Evolutionary conservation across 2,797 vertebrate species (phyloP).

Genomic region (Loris lydekkerianus): DNA sequence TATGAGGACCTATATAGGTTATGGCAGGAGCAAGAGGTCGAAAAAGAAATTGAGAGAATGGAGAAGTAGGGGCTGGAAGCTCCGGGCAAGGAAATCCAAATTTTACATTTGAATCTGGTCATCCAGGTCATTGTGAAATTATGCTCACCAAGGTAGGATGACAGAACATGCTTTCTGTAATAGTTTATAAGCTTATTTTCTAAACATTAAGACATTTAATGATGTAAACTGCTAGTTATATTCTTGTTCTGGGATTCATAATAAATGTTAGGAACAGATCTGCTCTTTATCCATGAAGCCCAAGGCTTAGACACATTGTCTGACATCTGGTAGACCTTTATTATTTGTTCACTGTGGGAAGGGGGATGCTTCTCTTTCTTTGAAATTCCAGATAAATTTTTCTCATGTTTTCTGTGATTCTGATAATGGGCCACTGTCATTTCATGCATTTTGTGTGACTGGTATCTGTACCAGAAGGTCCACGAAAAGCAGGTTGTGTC

Average conservation of each 20-base stretch:
- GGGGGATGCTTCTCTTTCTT: neutral
- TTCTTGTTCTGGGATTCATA: neutral
- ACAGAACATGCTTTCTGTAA: neutral
- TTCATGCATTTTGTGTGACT: neutral
- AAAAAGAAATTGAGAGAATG: neutral
- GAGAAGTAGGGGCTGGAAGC: neutral
- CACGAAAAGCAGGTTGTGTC: neutral
- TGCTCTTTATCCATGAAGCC: neutral
- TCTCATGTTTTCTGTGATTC: neutral
- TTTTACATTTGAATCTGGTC: neutral
- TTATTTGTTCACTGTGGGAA: neutral
- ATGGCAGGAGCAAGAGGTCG: neutral
- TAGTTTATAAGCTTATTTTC: neutral
- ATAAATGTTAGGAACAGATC: neutral
- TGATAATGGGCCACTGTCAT: neutral
- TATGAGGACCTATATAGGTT: too few relatives aligned
- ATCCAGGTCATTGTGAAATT: neutral
- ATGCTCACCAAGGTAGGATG: neutral
- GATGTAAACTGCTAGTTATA: neutral
- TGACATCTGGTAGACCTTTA: neutral
- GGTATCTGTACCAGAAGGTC: neutral
- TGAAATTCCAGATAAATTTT: neutral
- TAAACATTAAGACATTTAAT: neutral
- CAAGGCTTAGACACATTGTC: neutral
- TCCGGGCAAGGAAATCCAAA: neutral